Evolutionary conservation across 1,140 invertebrate genomes (phyloP).

Genomic region (Bombus picipes): DNA sequence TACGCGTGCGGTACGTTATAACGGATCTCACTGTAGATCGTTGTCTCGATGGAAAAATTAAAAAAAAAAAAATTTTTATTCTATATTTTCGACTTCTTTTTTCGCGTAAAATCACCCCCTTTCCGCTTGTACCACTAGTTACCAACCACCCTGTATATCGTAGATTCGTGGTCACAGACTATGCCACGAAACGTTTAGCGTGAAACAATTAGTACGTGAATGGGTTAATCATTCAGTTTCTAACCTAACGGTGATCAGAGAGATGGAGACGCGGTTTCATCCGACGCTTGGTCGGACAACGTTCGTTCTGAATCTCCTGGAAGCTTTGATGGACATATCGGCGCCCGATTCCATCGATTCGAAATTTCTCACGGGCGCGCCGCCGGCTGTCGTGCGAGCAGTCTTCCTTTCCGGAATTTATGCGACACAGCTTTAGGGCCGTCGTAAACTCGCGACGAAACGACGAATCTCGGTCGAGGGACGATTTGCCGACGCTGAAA

Average conservation of each 20-base stretch:
- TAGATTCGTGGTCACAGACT: too few relatives aligned
- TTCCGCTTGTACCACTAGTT: too few relatives aligned
- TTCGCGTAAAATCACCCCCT: too few relatives aligned
- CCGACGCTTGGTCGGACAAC: background rate
- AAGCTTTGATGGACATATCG: background rate
- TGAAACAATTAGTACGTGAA: background rate
- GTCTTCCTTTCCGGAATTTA: constrained; percentile 26
- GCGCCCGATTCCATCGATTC: constrained; percentile 2
- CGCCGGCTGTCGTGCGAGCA: background rate
- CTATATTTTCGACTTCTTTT: too few relatives aligned
- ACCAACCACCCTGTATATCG: too few relatives aligned
- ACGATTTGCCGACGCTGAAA: constrained; percentile 24
- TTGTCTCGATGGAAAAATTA: too few relatives aligned
- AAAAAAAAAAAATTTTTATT: too few relatives aligned
- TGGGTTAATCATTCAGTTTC: background rate
- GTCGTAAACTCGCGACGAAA: constrained; percentile 37
- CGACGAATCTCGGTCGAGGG: constrained; percentile 44
- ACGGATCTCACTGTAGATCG: too few relatives aligned
- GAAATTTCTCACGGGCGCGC: constrained; percentile 7
- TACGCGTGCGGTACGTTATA: too few relatives aligned
- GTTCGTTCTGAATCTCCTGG: background rate
- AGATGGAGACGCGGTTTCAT: background rate
- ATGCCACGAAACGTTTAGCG: too few relatives aligned
- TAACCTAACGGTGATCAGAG: background rate
- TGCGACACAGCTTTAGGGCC: constrained; percentile 31